Evolutionary conservation across 2,888 invertebrate genomes (phyloP).

Genomic region (Synanthedon formicaeformis): DNA sequence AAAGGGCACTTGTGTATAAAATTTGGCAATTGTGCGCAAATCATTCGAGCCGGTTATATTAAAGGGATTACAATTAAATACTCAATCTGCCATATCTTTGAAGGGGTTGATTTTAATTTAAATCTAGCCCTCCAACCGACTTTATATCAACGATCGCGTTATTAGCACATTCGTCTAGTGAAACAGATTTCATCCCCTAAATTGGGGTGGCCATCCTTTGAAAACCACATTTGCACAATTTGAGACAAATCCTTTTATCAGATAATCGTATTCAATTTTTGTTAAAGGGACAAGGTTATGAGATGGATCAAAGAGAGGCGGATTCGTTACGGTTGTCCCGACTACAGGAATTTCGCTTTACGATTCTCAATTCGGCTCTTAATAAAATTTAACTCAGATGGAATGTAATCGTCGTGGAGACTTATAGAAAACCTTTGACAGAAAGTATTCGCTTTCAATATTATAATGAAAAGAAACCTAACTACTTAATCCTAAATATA

Average conservation of each 20-base stretch:
- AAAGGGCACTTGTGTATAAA: conserved; percentile 52
- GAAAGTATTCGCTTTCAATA: neutral
- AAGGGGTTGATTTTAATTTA: conserved; percentile 56
- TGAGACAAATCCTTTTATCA: conserved; percentile 23
- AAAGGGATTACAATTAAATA: conserved; percentile 54
- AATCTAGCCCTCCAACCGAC: conserved; percentile 31
- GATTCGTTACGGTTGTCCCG: conserved; percentile 9
- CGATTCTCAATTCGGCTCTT: conserved; percentile 16
- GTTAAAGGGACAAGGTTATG: conserved; percentile 12
- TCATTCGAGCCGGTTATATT: conserved; percentile 39
- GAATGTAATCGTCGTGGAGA: conserved; percentile 9
- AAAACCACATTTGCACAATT: conserved; percentile 27
- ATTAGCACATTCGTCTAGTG: conserved; percentile 24
- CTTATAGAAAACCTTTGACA: neutral
- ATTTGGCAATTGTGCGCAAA: conserved; percentile 50
- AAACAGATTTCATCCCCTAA: conserved; percentile 11
- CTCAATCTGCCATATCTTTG: conserved; percentile 39
- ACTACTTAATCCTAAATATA: too few species aligned
- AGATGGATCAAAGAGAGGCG: conserved; percentile 21
- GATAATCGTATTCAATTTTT: conserved; percentile 27
- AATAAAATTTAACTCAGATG: conserved; percentile 25
- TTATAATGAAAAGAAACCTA: too few species aligned
- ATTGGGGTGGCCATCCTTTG: conserved; percentile 19
- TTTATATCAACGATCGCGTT: conserved; percentile 8
- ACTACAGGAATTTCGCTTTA: conserved; percentile 23